phyloP scores from a whole-genome alignment of 2,888 invertebrate genomes.

The Alviniconcha strummeri region DNA sequence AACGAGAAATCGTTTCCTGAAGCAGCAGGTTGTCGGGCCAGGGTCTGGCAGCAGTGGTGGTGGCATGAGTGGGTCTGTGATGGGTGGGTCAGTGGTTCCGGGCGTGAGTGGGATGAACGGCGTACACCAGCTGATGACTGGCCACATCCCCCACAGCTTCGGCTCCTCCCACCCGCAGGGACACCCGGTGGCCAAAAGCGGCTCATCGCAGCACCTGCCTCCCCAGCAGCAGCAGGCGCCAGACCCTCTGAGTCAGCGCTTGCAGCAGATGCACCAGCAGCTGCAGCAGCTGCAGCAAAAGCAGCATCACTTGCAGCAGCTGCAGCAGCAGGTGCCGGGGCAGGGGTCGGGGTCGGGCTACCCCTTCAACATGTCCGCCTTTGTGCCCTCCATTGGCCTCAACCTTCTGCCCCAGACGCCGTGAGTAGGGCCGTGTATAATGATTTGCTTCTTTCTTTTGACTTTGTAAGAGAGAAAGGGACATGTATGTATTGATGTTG shows the following conservation, averaged over 20 bases:
- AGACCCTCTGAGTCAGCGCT: background rate
- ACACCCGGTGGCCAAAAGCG: background rate
- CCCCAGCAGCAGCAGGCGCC: background rate
- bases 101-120: background rate
- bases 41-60: background rate
- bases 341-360: background rate
- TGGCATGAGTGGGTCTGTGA: background rate
- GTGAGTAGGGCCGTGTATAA: background rate
- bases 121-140: background rate
- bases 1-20: conserved; percentile 27
- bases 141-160: background rate
- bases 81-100: background rate
- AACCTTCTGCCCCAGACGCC: conserved; percentile 23
- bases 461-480: no score
- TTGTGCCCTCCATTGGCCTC: conserved; percentile 15
- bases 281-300: conserved; percentile 1
- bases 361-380: conserved; percentile 20
- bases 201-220: no score
- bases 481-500: no score
- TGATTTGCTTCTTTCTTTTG: background rate
- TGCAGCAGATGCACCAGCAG: conserved; percentile 15
- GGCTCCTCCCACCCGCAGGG: background rate
- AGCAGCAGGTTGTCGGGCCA: conserved; percentile 14
- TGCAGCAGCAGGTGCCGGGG: background rate
- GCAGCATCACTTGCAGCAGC: background rate